Conservation (phyloP, 2,113 vertebrate species). For the Tragulus kanchil region DNA sequence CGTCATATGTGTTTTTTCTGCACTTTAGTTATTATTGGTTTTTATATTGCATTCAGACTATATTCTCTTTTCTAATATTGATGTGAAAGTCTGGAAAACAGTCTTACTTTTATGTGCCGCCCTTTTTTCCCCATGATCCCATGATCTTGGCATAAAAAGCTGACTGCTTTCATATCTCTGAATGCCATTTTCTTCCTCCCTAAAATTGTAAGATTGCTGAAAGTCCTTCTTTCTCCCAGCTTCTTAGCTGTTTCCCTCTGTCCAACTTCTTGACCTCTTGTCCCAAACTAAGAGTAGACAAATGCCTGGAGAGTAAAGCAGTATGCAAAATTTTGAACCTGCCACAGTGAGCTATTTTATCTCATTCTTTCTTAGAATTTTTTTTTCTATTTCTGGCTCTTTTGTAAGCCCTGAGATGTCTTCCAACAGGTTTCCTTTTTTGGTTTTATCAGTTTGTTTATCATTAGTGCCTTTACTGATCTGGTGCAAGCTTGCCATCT, state of each 20-base stretch:
- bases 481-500: background rate
- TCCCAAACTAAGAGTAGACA: background rate
- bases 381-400: background rate
- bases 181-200: background rate
- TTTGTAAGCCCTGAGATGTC: background rate
- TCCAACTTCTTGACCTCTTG: background rate
- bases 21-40: background rate
- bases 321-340: background rate
- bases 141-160: background rate
- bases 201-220: background rate
- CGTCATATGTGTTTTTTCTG: background rate
- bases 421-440: background rate
- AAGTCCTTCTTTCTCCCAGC: background rate
- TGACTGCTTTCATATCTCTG: background rate
- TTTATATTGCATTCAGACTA: background rate
- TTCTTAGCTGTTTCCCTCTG: background rate
- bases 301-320: background rate
- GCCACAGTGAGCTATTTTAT: background rate
- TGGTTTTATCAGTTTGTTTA: background rate
- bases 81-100: background rate
- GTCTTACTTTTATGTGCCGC: background rate
- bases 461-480: background rate
- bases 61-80: background rate
- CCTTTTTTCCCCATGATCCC: background rate
- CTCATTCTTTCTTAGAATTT: background rate